Evolutionary conservation across 53 echinoderm and acorn worm genomes (phyloP), one percentile per base, ranked within the genome.

Genomic region (Mesocentrotus franciscanus): DNA sequence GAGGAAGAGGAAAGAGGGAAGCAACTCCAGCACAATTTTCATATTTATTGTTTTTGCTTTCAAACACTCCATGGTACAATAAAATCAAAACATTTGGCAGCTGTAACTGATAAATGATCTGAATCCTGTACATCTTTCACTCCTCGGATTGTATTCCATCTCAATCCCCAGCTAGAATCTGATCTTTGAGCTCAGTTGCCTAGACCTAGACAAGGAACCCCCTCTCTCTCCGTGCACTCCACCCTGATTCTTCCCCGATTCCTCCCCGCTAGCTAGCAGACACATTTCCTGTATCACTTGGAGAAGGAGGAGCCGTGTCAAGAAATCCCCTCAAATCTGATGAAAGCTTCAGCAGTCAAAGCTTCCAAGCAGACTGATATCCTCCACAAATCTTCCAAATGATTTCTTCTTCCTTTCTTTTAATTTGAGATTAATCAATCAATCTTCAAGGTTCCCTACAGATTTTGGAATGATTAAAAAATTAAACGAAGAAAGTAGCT

Each of bases 361-460:
- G 57, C 58, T 87, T 87, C 15, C 56, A 87, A 85, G 58, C 87
- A 87, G 58, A 13, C 58, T 87, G 13, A 57, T 57, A 87, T 87
- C 87, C 58, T 87, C n/a, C 10, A 81, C 36, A 81, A 81, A 58
- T 87, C 87, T 87, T 58, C 24, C 24, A 58, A 87, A 87, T 87
- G 26, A 26, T 15, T 87, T 29, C 58, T 57, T 26, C 58, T 58
- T 87, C 58, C 27, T 87, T 36, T 30, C n/a, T 57, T 29, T 87
- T 57, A 87, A 26, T 57, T 87, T 87, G 57, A 58, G 87, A 87
- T 87, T 87, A 87, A 87, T 57, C 56, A 87, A 87, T 87, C 87
- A 87, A 57, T 87, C 87, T 57, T 9, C 27, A 87, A 58, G n/a
- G 12, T 87, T 87, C 18, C 14, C 14, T 39, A 0, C 16, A 81